A percentile compares a stretch with the other conserved stretches of the same genome.
These are phyloP conservation scores for Phoxinus phoxinus DNA, from an alignment of 2,113 vertebrate genomes.

Conservation along the genomic window DNA sequence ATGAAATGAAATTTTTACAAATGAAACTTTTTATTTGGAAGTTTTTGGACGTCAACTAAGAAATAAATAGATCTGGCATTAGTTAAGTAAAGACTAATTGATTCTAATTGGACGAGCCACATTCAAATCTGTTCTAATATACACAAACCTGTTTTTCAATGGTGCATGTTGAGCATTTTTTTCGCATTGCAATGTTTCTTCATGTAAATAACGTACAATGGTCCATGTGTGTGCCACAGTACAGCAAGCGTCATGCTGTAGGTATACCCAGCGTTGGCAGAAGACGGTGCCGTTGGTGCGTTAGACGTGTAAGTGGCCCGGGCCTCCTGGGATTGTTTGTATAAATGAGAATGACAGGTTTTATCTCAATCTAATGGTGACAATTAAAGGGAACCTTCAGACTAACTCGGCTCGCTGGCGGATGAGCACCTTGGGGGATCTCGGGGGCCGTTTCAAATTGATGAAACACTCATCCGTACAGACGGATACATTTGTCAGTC, in stretches of 20 bases:
- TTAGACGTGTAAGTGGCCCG: conserved; percentile 56
- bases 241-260: not conserved
- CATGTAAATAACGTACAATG: not conserved
- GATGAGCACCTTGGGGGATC: conserved; percentile 87
- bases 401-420: conserved; percentile 87
- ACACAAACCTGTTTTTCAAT: not conserved
- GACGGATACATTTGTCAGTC: conserved; percentile 92
- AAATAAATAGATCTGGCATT: not conserved
- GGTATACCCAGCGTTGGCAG: not conserved
- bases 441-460: conserved; percentile 87
- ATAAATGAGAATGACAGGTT: conserved; percentile 73
- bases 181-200: not conserved
- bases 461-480: conserved; percentile 91
- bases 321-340: conserved; percentile 68
- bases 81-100: not conserved
- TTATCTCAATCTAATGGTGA: conserved; percentile 84
- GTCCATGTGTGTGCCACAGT: too few relatives aligned
- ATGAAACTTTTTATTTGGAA: not conserved
- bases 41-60: not conserved
- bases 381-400: conserved; percentile 91
- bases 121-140: not conserved
- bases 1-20: not conserved
- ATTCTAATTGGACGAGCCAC: not conserved
- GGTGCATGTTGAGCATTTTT: not conserved
- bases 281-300: conserved; percentile 50